phyloP scores from a whole-genome alignment of 2,113 vertebrate genomes.

The Ciconia maguari region DNA sequence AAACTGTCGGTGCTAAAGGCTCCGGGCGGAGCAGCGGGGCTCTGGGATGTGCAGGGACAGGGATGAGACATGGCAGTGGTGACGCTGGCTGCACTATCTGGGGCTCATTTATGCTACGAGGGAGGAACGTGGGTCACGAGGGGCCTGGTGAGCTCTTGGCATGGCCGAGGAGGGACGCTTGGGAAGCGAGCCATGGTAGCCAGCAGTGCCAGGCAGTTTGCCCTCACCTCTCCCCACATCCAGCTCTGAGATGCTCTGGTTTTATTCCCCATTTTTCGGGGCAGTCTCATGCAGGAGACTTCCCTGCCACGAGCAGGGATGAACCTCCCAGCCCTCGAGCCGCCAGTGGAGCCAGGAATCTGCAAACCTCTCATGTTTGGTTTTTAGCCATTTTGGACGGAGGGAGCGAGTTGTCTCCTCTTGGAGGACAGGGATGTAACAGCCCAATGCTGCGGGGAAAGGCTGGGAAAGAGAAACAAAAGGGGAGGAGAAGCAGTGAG shows the following conservation, averaged over 20 bases:
- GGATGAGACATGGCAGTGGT: rapidly evolving
- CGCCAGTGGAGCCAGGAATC: rapidly evolving
- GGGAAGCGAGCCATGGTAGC: neutral
- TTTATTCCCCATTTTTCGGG: neutral
- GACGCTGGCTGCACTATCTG: neutral
- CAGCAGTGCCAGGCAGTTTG: neutral
- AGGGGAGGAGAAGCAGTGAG: neutral
- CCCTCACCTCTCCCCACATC: neutral
- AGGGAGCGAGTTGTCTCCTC: neutral
- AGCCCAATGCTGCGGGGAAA: rapidly evolving
- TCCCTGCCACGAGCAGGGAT: rapidly evolving
- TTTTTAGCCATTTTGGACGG: neutral
- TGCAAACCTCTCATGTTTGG: neutral
- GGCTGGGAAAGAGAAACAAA: neutral
- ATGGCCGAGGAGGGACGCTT: neutral
- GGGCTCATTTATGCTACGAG: neutral
- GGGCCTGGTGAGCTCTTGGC: neutral
- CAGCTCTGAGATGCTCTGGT: neutral
- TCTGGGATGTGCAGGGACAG: neutral
- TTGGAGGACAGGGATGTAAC: neutral
- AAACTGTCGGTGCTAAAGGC: rapidly evolving
- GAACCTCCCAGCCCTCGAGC: neutral
- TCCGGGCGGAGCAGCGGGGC: rapidly evolving
- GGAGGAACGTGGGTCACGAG: neutral
- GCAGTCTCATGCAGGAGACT: rapidly evolving